Evolutionary conservation across 2,797 vertebrate species (phyloP).

Genomic region (Darevskia nairensis): DNA sequence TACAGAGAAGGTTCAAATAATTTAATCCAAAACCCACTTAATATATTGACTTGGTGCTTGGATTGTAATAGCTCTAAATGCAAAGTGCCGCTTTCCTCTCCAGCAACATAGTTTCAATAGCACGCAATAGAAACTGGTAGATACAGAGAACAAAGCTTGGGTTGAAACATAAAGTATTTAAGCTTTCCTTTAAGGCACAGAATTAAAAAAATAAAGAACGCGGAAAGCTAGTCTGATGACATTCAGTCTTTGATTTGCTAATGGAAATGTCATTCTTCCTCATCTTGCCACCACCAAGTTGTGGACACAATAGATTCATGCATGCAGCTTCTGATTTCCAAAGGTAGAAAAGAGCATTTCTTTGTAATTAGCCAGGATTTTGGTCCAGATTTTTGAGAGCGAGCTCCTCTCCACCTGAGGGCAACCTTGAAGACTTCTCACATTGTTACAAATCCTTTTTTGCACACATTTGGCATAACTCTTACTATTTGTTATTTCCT

Average conservation of each 20-base stretch:
- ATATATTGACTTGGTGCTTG: constrained; percentile 43
- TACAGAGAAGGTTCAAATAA: constrained; percentile 43
- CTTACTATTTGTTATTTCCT: background rate
- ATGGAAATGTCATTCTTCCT: constrained; percentile 27
- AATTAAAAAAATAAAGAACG: constrained; percentile 68
- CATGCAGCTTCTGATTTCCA: background rate
- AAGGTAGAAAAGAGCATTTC: background rate
- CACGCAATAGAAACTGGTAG: constrained; percentile 56
- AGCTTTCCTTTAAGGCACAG: constrained; percentile 80
- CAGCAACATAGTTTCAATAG: constrained; percentile 57
- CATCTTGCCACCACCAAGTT: background rate
- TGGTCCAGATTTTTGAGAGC: constrained; percentile 10
- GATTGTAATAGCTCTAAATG: constrained; percentile 38
- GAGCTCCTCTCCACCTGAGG: background rate
- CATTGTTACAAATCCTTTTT: background rate
- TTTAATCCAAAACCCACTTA: constrained; percentile 44
- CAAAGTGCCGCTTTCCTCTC: constrained; percentile 61
- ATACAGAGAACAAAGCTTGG: constrained; percentile 65
- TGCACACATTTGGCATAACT: constrained; percentile 1
- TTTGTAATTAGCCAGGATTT: background rate
- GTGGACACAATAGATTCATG: background rate
- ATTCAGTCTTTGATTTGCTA: constrained; percentile 56
- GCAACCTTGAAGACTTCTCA: background rate
- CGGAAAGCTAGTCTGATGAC: constrained; percentile 55
- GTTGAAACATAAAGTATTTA: constrained; percentile 58